Evolutionary conservation across 2,888 invertebrate genomes (phyloP), one percentile per base, ranked within the genome.

Genomic region (Drosophila maculinotata): DNA sequence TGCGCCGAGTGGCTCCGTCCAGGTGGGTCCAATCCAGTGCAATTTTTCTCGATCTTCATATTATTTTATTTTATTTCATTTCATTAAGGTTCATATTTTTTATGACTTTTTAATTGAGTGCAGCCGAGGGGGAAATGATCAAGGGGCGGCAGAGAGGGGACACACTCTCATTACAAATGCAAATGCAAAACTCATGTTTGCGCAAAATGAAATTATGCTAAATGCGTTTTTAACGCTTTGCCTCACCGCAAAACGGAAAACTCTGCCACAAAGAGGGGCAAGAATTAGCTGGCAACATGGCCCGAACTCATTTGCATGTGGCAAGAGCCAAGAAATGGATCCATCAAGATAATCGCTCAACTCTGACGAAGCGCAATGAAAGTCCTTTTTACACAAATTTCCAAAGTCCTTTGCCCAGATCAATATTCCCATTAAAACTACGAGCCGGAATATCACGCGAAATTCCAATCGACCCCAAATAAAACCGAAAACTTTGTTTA

Each of bases 131-230:
- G 44, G 38, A 6, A 51, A 26, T 28, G 17, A 69, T 44, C 42
- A 30, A 30, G 31, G 6, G 26, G 35, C n/a, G 5, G 15, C 20
- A 10, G 36, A 7, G 35, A 20, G 39, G 15, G 12, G 6, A 15
- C 14, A 5, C 45, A 53, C 17, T 48, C 67, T 68, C 60, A 69
- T 82, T 76, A 68, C 42, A 66, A 67, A 84, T 79, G 75, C 68
- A 82, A 85, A 82, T 79, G 77, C 64, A 66, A 77, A 82, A 76
- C 36, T 66, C 75, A 70, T 84, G 85, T 84, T 75, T 74, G 65
- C 58, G 69, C 56, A 65, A 67, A 84, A 69, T 70, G 51, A 60
- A 73, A 64, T 77, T 70, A 75, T 81, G 69, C 66, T 69, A 70
- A 77, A 79, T 65, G 75, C 59, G 62, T 68, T 83, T 72, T 78